Conservation (phyloP, 2,113 vertebrate genomes). For the Taurulus bubalis region DNA sequence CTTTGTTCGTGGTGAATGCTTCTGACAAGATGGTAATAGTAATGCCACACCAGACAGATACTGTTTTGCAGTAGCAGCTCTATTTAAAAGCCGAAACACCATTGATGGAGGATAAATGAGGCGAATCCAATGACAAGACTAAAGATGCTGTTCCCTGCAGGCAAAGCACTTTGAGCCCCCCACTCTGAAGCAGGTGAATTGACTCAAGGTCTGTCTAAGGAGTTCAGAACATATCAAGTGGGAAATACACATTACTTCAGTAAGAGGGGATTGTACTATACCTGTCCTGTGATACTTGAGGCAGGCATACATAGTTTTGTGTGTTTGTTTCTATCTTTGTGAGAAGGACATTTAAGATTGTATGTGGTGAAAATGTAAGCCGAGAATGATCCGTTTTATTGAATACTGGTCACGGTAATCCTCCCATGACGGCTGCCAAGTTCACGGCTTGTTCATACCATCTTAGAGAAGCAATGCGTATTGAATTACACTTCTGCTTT, state of each 20-base stretch:
- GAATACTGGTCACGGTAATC: too few species aligned
- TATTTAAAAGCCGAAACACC: conserved; percentile 33
- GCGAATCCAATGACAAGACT: conserved; percentile 42
- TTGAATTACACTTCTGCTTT: not conserved
- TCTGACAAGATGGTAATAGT: not conserved
- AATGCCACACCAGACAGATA: not conserved
- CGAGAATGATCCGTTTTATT: too few species aligned
- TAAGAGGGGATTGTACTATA: not conserved
- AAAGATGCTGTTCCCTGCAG: conserved; percentile 35
- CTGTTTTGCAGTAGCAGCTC: conserved; percentile 28
- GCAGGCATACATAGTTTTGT: not conserved
- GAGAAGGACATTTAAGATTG: too few species aligned
- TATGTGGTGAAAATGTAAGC: too few species aligned
- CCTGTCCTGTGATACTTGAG: not conserved
- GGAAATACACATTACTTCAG: conserved; percentile 15
- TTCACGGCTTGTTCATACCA: too few species aligned
- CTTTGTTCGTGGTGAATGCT: not conserved
- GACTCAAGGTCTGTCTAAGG: conserved; percentile 25
- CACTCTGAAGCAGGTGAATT: conserved; percentile 30
- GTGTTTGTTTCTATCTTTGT: not conserved
- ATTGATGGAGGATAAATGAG: conserved; percentile 53
- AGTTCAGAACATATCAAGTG: conserved; percentile 23
- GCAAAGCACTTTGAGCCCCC: conserved; percentile 20
- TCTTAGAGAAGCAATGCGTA: too few species aligned
- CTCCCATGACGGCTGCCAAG: too few species aligned